phyloP scores from a whole-genome alignment of 2,113 vertebrate species.

The Silurus glanis region DNA sequence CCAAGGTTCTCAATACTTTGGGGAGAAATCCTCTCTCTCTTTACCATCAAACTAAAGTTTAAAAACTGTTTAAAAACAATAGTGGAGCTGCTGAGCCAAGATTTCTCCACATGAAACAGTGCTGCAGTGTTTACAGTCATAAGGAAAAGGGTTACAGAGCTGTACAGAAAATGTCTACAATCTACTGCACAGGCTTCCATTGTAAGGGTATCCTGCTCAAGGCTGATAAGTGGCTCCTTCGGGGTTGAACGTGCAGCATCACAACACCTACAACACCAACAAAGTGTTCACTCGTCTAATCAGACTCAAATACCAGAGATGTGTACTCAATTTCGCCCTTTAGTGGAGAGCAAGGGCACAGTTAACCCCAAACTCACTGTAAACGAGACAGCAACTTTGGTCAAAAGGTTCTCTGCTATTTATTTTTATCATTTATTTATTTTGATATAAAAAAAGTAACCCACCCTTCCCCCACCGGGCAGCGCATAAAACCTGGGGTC shows the following conservation, averaged over 20 bases:
- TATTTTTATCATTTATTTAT: slow-evolving; percentile 76
- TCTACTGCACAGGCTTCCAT: slow-evolving; percentile 96
- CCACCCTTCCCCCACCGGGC: slow-evolving; percentile 75
- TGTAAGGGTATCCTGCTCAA: slow-evolving; percentile 85
- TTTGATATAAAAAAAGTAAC: slow-evolving; percentile 84
- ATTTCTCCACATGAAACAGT: slow-evolving; percentile 80
- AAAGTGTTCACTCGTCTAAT: slow-evolving; percentile 81
- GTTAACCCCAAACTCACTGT: slow-evolving; percentile 91
- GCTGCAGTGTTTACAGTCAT: slow-evolving; percentile 94
- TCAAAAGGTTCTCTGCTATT: slow-evolving; percentile 80
- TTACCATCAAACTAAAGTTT: slow-evolving; percentile 86
- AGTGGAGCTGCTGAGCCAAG: slow-evolving; percentile 87
- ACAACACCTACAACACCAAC: slow-evolving; percentile 85
- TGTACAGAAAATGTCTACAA: slow-evolving; percentile 96
- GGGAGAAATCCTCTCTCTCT: slow-evolving; percentile 95
- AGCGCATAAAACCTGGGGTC: slow-evolving; percentile 83
- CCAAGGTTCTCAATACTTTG: slow-evolving; percentile 99
- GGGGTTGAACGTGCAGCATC: slow-evolving; percentile 82
- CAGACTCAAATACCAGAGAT: slow-evolving; percentile 69
- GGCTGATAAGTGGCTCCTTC: slow-evolving; percentile 82
- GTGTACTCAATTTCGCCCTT: slow-evolving; percentile 68
- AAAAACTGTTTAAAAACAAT: slow-evolving; percentile 95
- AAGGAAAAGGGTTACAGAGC: slow-evolving; percentile 78
- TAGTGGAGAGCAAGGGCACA: slow-evolving; percentile 80
- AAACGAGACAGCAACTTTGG: slow-evolving; percentile 95